Conservation (phyloP, 1,140 invertebrate genomes). For the Bombus haemorrhoidalis region DNA sequence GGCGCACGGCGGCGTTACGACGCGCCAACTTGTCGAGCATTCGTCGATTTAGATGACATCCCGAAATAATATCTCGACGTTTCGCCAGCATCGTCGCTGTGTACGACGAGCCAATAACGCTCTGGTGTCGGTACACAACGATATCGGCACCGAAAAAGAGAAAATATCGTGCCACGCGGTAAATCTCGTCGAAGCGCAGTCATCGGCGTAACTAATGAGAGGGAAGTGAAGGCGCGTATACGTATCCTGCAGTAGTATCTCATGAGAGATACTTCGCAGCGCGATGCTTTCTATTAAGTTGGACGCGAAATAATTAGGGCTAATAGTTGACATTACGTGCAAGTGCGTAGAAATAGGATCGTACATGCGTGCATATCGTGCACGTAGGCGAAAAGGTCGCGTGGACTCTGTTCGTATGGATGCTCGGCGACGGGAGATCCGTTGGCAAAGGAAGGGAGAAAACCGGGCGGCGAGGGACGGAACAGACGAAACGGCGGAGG, state of each 20-base stretch:
- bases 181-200: background rate
- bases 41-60: too few species aligned
- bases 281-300: slow-evolving; percentile 69
- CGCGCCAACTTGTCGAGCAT: too few species aligned
- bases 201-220: background rate
- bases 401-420: background rate
- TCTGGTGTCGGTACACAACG: too few species aligned
- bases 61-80: too few species aligned
- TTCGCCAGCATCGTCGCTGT: too few species aligned
- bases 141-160: too few species aligned
- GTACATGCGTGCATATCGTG: background rate
- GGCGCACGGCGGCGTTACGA: too few species aligned
- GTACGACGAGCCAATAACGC: too few species aligned
- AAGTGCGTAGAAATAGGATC: slow-evolving; percentile 41
- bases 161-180: background rate
- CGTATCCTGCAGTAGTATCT: background rate
- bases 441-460: background rate
- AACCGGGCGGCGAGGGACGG: background rate
- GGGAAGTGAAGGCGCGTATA: background rate
- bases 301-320: slow-evolving; percentile 77
- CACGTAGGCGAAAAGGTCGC: background rate
- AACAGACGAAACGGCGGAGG: slow-evolving; percentile 5
- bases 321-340: slow-evolving; percentile 58
- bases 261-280: background rate
- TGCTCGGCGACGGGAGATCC: background rate